Evolutionary conservation across 2,888 invertebrate genomes (phyloP), one percentile per base, ranked within the genome.

Genomic region (Yponomeuta plumbellus): DNA sequence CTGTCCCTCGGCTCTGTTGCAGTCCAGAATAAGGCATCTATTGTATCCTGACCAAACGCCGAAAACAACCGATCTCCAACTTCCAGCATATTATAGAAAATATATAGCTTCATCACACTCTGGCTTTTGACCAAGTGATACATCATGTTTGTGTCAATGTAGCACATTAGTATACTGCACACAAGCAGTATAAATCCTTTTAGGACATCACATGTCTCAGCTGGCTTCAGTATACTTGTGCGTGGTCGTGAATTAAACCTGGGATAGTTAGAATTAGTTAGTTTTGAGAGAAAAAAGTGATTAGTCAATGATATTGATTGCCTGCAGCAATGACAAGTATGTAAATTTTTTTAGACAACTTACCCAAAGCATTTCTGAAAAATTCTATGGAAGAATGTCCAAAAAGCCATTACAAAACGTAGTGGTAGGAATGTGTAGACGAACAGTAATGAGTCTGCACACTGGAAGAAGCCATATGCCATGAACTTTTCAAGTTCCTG

Each of bases 51-150:
- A 0, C 99, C 99, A 88, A 98, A 98, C 44, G 98, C 97, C 67
- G 98, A 98, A 80, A 99, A 96, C 71, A 99, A 88, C 70, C 98
- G 93, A 88, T 99, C 99, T 17, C 98, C 98, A 65, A 98, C 98
- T 92, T 99, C 99, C 68, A 99, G 90, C 98, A 99, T 99, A 84
- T 99, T 99, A 86, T 98, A 99, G 91, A 99, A 99, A 81, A 99
- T 98, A 81, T 99, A 99, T 72, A 99, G 91, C 81, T 99, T 99
- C 86, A 99, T 99, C 70, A 99, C 98, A 72, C 99, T 98, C 81
- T 99, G 99, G 76, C 98, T 98, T 83, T 97, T 97, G 62, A 97
- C 96, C 75, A 99, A 92, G 85, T 99, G 99, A 88, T 99, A 99
- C 92, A 99, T 95, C 93, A 99, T 97, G 73, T 98, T 99, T 58